Base-by-base conservation (phyloP, 2,888 invertebrate genomes). In the Synergus itoensis region DNA sequence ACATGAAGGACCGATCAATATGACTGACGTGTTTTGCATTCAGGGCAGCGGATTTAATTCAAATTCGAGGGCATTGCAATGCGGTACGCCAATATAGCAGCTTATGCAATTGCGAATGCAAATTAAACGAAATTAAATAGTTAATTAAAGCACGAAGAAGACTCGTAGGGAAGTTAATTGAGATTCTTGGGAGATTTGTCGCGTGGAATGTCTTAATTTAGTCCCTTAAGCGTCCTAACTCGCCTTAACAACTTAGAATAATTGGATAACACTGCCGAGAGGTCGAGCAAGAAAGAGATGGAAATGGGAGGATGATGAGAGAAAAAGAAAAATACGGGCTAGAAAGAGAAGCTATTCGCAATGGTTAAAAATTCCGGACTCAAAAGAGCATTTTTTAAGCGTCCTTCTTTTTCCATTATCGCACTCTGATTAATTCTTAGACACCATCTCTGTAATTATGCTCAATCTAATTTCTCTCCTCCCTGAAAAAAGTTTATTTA, bases 131-230 rank as follows among this genome's bases (percentile, higher is more conserved):
- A 91, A 92, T 92, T 92, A 91, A 92, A 92, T 89, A 91, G 92
- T 92, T 91, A 91, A 92, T 92, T 92, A 92, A 92, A 91, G 89
- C 84, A 82, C 79, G 79, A 81, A 81, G 85, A 82, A 83, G 79
- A 60, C 86, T 84, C 84, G 80, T 82, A 84, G 86, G 84, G 88
- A 84, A 91, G 92, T 92, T 92, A 92, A 92, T 92, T 92, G 92
- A 92, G 92, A 92, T 92, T 92, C 92, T 92, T 92, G 92, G 91
- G 88, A 92, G 92, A 92, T 91, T 92, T 92, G 92, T 91, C 91
- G 92, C 89, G 88, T 89, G 92, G 92, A 92, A 92, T 92, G 92
- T 92, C 92, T 92, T 92, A 92, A 92, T 92, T 92, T 92, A 92
- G 91, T 92, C 90, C 89, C 91, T 91, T 91, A 91, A 92, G 89